Conservation (phyloP, 2,888 invertebrate genomes). For the Prenolepis imparis region DNA sequence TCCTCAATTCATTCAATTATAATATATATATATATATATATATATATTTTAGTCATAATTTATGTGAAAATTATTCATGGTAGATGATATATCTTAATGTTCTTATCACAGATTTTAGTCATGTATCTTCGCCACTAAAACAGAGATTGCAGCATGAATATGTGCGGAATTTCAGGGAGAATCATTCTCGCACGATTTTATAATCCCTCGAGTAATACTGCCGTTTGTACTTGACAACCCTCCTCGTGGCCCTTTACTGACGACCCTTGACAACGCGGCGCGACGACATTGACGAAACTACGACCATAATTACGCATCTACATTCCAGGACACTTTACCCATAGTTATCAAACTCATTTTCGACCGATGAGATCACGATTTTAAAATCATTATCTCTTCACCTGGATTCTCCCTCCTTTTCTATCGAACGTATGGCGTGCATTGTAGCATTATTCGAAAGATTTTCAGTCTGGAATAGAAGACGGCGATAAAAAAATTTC, state of each 20-base stretch:
- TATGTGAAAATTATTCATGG: neutral
- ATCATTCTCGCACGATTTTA: conserved; percentile 66
- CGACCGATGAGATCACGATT: neutral
- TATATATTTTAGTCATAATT: conserved; percentile 7
- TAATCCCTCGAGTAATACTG: conserved; percentile 69
- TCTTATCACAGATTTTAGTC: conserved; percentile 18
- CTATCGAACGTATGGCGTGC: neutral
- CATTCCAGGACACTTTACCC: conserved; percentile 77
- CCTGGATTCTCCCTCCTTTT: neutral
- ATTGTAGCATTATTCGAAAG: neutral
- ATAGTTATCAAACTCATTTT: conserved; percentile 58
- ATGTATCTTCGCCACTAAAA: conserved; percentile 62
- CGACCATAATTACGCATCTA: conserved; percentile 77
- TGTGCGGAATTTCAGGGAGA: conserved; percentile 66
- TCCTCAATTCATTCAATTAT: neutral
- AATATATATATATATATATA: neutral
- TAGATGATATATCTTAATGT: neutral
- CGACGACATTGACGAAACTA: conserved; percentile 70
- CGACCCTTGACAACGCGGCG: conserved; percentile 40
- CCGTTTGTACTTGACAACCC: conserved; percentile 64
- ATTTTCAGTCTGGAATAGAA: neutral
- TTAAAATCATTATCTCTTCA: neutral
- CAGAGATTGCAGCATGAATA: conserved; percentile 63
- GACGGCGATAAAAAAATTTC: neutral
- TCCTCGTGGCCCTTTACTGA: conserved; percentile 54